Conservation (phyloP, 2,888 invertebrate genomes). For the Lepas anatifera region DNA sequence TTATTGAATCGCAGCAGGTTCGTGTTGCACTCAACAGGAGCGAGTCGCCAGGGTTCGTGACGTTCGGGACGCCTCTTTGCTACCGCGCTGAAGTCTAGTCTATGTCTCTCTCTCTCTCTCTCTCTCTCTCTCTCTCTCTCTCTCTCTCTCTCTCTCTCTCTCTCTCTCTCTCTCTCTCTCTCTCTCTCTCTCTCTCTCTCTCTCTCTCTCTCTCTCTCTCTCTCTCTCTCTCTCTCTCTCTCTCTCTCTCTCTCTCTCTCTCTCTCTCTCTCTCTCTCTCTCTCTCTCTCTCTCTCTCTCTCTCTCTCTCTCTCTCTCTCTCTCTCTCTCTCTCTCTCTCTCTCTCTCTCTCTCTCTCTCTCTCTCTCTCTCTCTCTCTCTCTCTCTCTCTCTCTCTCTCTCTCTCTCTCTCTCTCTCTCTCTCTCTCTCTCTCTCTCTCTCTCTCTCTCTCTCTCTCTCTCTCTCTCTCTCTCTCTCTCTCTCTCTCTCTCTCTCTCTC, state of each 20-base stretch:
- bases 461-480: background rate
- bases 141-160: conserved; percentile 15
- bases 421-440: background rate
- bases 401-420: background rate
- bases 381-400: background rate
- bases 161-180: conserved; percentile 15
- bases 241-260: background rate
- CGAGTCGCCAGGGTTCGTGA: too few relatives aligned
- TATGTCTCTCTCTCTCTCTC: background rate
- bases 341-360: background rate
- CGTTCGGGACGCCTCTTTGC: too few relatives aligned
- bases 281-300: background rate
- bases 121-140: background rate
- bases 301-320: background rate
- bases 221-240: background rate
- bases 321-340: too few relatives aligned
- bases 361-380: too few relatives aligned
- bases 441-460: background rate
- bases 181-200: conserved; percentile 15
- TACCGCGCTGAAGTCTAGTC: too few relatives aligned
- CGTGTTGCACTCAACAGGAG: too few relatives aligned
- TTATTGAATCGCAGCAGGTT: too few relatives aligned
- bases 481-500: background rate
- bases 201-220: background rate
- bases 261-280: background rate